Evolutionary conservation across 2,888 invertebrate genomes (phyloP).

Genomic region (Brenthis daphne): DNA sequence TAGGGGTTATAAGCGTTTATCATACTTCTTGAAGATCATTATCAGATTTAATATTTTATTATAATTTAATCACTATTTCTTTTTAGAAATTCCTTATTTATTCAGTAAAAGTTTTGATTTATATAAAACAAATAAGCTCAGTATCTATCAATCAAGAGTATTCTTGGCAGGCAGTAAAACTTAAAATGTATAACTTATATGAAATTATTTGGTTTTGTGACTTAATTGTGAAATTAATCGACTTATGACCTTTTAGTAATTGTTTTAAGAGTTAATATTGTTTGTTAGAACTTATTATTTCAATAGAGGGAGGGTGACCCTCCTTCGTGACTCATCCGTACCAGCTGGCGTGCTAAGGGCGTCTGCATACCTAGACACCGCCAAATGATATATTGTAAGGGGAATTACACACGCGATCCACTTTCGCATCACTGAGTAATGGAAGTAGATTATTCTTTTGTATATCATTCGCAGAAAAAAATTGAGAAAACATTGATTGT

Average conservation of each 20-base stretch:
- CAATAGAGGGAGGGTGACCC: conserved; percentile 37
- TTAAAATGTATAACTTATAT: conserved; percentile 26
- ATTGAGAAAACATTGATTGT: too few species aligned
- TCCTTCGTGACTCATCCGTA: conserved; percentile 41
- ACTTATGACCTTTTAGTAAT: conserved; percentile 15
- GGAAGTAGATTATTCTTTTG: not conserved
- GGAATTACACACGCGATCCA: conserved; percentile 37
- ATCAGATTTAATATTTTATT: too few species aligned
- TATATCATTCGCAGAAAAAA: not conserved
- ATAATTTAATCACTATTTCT: too few species aligned
- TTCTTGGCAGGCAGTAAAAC: not conserved
- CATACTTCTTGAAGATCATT: too few species aligned
- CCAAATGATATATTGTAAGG: conserved; percentile 39
- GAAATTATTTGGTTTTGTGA: conserved; percentile 30
- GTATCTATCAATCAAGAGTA: not conserved
- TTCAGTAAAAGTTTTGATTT: too few species aligned
- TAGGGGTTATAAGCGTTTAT: too few species aligned
- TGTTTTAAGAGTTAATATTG: conserved; percentile 29
- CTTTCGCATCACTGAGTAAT: conserved; percentile 35
- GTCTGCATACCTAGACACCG: conserved; percentile 38
- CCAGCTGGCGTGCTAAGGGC: conserved; percentile 40
- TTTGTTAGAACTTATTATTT: conserved; percentile 25
- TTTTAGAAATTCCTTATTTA: too few species aligned
- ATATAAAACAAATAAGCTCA: too few species aligned
- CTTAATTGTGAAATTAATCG: conserved; percentile 14